phyloP scores from a whole-genome alignment of 2,888 invertebrate genomes.

The Cryptosula pallasiana region DNA sequence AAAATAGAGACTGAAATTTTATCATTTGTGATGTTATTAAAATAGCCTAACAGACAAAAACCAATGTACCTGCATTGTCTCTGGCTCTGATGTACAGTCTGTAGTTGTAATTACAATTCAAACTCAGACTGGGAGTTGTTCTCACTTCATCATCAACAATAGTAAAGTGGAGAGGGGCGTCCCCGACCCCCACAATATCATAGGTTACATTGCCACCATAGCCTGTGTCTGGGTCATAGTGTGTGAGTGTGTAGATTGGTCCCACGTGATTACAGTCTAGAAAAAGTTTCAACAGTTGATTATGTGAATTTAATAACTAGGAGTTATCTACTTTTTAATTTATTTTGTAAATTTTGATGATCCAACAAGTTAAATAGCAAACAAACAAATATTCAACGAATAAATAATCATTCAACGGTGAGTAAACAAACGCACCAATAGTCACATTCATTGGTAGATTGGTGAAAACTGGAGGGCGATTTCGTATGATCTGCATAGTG shows the following conservation, averaged over 20 bases:
- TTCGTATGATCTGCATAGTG: conserved; percentile 9
- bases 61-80: not conserved
- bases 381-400: too few species aligned
- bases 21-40: too few species aligned
- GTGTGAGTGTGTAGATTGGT: not conserved
- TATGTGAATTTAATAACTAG: too few species aligned
- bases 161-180: not conserved
- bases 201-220: not conserved
- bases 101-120: conserved; percentile 3
- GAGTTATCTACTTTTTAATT: too few species aligned
- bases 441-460: not conserved
- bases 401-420: too few species aligned
- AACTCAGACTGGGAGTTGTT: not conserved
- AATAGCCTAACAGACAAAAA: not conserved
- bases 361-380: too few species aligned
- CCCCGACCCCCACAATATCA: not conserved
- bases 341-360: too few species aligned
- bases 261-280: conserved; percentile 17
- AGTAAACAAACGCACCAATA: conserved; percentile 4
- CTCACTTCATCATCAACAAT: conserved; percentile 1
- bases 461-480: not conserved
- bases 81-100: conserved; percentile 6
- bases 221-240: not conserved
- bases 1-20: too few species aligned
- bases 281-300: too few species aligned